Evolutionary conservation across 2,113 vertebrate species (phyloP), one percentile per base, ranked within the genome.

Genomic region (Mesocricetus auratus): DNA sequence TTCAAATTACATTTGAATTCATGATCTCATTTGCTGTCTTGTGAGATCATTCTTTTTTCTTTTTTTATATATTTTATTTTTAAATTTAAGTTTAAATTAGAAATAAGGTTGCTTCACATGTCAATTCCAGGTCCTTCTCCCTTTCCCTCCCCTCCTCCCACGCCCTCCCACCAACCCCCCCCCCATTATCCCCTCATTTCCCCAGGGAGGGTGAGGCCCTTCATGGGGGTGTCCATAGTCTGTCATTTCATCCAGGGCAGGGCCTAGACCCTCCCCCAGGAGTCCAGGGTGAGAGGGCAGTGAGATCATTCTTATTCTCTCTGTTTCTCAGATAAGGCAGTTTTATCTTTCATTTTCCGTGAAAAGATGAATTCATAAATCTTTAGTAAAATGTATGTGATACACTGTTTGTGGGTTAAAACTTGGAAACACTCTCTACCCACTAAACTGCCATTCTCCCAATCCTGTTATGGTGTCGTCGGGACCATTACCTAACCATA

Each of bases 281-380:
- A n/a, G n/a, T n/a, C n/a, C n/a, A n/a, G n/a, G n/a, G n/a, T n/a
- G n/a, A n/a, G n/a, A n/a, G n/a, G n/a, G n/a, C n/a, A n/a, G 5
- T 74, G 60, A 93, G 88, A 39, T 47, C 5, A 50, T 73, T 36
- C 36, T 88, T 33, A n/a, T n/a, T 77, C 11, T 94, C 7, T 82
- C 29, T 88, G 71, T 69, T 75, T 93, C 78, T 89, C 74, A 94
- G 62, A 75, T n/a, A 68, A 89, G 47, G 56, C 21, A 87, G 13
- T 50, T 89, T 86, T 83, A 10, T 89, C 17, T 88, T 93, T 94
- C 21, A 69, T 62, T 95, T 89, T 96, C 42, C 33, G 47, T 88
- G 60, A 87, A 88, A 78, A 75, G 31, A 69, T 36, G 86, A 81
- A 75, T 93, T 94, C 64, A 78, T 75, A 36, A 86, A 90, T 64